Percentiles rank a stretch among this genome's conserved stretches.
These are phyloP conservation scores for Anolis carolinensis DNA, from an alignment of 2,113 vertebrate species.

Conservation along the genomic window DNA sequence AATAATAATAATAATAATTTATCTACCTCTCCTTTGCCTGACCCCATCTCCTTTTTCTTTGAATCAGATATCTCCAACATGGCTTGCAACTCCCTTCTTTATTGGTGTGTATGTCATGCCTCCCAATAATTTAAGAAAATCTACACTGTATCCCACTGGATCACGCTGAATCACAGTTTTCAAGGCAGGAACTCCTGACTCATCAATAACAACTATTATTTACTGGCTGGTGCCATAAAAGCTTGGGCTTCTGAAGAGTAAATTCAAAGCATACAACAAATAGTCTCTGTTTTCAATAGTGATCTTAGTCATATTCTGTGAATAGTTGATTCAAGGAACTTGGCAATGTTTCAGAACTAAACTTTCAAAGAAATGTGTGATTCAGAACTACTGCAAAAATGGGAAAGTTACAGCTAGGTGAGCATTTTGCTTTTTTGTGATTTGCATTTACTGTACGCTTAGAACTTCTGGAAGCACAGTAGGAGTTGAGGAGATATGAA, in stretches of 20 bases:
- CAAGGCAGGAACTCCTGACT: background rate
- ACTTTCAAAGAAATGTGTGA: slow-evolving; percentile 52
- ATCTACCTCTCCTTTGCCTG: no score
- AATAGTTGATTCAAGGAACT: slow-evolving; percentile 51
- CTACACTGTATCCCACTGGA: background rate
- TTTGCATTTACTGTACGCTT: background rate
- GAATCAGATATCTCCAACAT: no score
- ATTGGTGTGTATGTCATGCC: background rate
- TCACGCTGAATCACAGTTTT: fast-evolving
- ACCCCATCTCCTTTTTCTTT: no score
- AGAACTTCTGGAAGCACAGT: slow-evolving; percentile 18
- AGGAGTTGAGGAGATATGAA: background rate
- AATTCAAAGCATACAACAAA: background rate
- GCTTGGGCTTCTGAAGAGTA: background rate
- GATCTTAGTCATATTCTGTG: slow-evolving; percentile 53
- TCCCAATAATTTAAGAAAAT: background rate
- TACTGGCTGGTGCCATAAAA: background rate
- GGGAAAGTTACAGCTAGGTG: slow-evolving; percentile 59
- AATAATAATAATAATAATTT: no score
- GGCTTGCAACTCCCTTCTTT: no score
- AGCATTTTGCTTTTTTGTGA: slow-evolving; percentile 34
- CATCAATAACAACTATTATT: background rate
- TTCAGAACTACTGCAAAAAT: slow-evolving; percentile 61
- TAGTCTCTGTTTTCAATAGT: slow-evolving; percentile 12
- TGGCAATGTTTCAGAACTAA: slow-evolving; percentile 42